Evolutionary conservation across 1,140 invertebrate species (phyloP).

Genomic region (Drosophila pruinosa): DNA sequence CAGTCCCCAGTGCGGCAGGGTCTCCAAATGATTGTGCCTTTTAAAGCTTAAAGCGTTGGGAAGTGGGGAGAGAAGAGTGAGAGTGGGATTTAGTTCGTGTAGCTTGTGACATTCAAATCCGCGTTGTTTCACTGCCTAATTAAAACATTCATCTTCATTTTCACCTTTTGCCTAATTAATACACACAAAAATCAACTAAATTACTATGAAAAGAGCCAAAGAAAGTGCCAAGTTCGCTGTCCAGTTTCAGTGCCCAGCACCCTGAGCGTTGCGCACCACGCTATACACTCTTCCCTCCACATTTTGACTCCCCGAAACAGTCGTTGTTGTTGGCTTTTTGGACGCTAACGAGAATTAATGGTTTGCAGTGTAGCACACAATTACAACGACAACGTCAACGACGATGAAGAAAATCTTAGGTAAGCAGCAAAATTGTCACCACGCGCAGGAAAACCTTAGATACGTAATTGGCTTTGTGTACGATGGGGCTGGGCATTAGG

Average conservation of each 20-base stretch:
- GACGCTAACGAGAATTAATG: constrained; percentile 83
- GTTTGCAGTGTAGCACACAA: constrained; percentile 82
- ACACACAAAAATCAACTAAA: constrained; percentile 82
- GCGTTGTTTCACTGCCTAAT: constrained; percentile 69
- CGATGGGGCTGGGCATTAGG: background rate
- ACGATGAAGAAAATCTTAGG: constrained; percentile 66
- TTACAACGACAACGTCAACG: constrained; percentile 58
- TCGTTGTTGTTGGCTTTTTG: constrained; percentile 55
- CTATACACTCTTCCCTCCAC: background rate
- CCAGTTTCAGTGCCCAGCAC: constrained; percentile 34
- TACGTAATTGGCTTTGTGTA: constrained; percentile 72
- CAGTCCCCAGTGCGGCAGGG: background rate
- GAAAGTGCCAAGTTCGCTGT: constrained; percentile 74
- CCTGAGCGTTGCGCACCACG: background rate
- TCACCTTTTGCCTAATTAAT: constrained; percentile 83
- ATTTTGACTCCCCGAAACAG: constrained; percentile 6
- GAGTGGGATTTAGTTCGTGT: background rate
- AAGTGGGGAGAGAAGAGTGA: background rate
- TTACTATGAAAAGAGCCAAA: constrained; percentile 80
- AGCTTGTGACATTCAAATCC: constrained; percentile 72
- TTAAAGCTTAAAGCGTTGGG: constrained; percentile 70
- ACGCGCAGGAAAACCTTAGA: constrained; percentile 59
- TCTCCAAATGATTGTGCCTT: constrained; percentile 23
- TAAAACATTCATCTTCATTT: constrained; percentile 83
- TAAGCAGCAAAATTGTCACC: constrained; percentile 78